Percentiles rank a stretch among this genome's conserved stretches.
phyloP scores from a whole-genome alignment of 2,113 vertebrate species.

The Hypomesus transpacificus region DNA sequence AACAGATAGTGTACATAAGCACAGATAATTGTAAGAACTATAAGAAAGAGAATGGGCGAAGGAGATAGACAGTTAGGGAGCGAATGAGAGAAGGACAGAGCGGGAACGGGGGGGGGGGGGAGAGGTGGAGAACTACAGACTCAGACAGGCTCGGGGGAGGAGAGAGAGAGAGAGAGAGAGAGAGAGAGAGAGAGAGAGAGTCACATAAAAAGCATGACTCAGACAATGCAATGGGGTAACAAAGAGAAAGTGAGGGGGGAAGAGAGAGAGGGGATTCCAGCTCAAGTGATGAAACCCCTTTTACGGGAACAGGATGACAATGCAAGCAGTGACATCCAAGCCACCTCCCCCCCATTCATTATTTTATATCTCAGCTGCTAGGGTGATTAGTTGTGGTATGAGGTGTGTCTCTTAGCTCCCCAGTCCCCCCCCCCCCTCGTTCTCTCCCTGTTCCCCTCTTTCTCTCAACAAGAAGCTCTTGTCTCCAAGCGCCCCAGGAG shows the following conservation, averaged over 20 bases:
- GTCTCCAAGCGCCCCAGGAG: slow-evolving; percentile 38
- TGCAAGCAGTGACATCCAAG: slow-evolving; percentile 27
- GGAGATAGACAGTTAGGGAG: not conserved
- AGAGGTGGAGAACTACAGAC: not conserved
- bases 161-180: not conserved
- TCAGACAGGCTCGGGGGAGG: not conserved
- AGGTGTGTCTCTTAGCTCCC: slow-evolving; percentile 10
- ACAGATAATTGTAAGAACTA: not conserved
- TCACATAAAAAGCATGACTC: slow-evolving; percentile 5
- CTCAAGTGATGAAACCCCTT: slow-evolving; percentile 12
- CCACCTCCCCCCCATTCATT: slow-evolving; percentile 18
- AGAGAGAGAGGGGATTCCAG: not conserved
- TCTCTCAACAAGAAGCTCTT: slow-evolving; percentile 45
- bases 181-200: not conserved
- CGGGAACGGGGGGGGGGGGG: not conserved
- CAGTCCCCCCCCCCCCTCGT: not conserved
- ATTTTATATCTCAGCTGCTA: slow-evolving; percentile 54
- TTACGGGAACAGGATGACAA: slow-evolving; percentile 38
- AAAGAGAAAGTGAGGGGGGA: not conserved
- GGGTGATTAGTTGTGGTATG: slow-evolving; percentile 41
- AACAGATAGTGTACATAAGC: not conserved
- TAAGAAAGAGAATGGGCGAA: not conserved
- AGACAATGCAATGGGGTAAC: slow-evolving; percentile 10
- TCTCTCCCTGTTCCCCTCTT: slow-evolving; percentile 5
- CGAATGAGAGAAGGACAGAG: not conserved